Percentiles rank a stretch among this genome's conserved stretches.
Evolutionary conservation across 2,888 invertebrate genomes (phyloP).

Genomic region (Drosophila picticornis): DNA sequence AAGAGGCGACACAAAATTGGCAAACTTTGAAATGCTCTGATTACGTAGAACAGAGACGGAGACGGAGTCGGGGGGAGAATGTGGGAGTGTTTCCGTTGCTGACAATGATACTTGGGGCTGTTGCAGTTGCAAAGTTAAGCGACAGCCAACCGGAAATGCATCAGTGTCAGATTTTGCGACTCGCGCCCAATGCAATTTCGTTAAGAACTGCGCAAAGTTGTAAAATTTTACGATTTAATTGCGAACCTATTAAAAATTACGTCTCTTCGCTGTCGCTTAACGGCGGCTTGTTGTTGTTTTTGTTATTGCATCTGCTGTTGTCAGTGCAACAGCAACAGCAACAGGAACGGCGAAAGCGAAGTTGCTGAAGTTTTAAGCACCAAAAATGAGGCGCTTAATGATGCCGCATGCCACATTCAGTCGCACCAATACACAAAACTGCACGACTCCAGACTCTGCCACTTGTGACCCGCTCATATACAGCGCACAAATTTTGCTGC

Average conservation of each 20-base stretch:
- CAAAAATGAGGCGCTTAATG: slow-evolving; percentile 77
- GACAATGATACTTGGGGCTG: slow-evolving; percentile 6
- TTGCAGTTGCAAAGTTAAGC: slow-evolving; percentile 40
- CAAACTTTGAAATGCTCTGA: slow-evolving; percentile 49
- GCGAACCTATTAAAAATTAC: slow-evolving; percentile 81
- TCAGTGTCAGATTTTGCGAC: slow-evolving; percentile 76
- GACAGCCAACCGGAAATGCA: slow-evolving; percentile 72
- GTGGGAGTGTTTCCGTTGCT: slow-evolving; percentile 17
- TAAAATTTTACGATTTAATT: slow-evolving; percentile 83
- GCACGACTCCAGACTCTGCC: slow-evolving; percentile 11
- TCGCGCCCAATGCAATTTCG: slow-evolving; percentile 70
- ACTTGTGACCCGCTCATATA: slow-evolving; percentile 5
- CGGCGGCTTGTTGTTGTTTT: slow-evolving; percentile 13
- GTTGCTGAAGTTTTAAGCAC: slow-evolving; percentile 77
- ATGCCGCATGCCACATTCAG: slow-evolving; percentile 55
- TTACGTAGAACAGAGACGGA: slow-evolving; percentile 19
- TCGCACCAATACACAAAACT: slow-evolving; percentile 41
- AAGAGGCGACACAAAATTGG: slow-evolving; percentile 48
- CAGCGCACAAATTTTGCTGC: slow-evolving; percentile 23
- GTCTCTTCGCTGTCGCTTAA: slow-evolving; percentile 61
- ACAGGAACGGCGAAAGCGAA: slow-evolving; percentile 25
- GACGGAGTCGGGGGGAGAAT: not conserved
- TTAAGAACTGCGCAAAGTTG: slow-evolving; percentile 80
- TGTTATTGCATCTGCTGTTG: slow-evolving; percentile 28
- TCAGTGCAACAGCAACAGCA: slow-evolving; percentile 29